Evolutionary conservation across 2,113 vertebrate genomes (phyloP).

Genomic region (Ramphastos sulfuratus): DNA sequence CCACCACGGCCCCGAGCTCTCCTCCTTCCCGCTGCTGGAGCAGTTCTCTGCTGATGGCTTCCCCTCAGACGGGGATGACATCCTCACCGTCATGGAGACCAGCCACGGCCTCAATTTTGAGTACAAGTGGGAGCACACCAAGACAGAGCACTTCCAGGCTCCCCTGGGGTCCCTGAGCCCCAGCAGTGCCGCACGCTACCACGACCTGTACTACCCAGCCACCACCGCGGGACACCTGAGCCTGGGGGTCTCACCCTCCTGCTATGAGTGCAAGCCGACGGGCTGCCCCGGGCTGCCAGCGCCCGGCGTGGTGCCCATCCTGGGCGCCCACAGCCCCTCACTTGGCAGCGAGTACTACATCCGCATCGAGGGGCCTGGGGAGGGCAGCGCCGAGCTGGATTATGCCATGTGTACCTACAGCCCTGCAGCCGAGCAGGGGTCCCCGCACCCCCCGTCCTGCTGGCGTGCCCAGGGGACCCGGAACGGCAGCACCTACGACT

Average conservation of each 20-base stretch:
- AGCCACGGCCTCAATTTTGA: conserved; percentile 96
- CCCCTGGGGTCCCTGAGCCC: conserved; percentile 73
- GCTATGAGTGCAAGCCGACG: conserved; percentile 79
- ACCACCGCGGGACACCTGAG: conserved; percentile 53
- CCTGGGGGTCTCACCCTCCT: conserved; percentile 83
- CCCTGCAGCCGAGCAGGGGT: conserved; percentile 68
- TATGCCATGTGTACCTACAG: conserved; percentile 83
- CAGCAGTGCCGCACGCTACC: conserved; percentile 73
- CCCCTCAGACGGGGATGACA: conserved; percentile 89
- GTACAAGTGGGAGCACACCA: conserved; percentile 93
- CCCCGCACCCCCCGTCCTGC: neutral
- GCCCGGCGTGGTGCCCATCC: conserved; percentile 86
- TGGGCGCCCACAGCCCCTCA: conserved; percentile 91
- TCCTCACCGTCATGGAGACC: conserved; percentile 95
- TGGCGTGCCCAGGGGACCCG: conserved; percentile 75
- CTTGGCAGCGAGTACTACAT: conserved; percentile 92
- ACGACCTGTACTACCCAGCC: conserved; percentile 84
- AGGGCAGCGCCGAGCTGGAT: conserved; percentile 77
- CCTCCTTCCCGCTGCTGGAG: conserved; percentile 93
- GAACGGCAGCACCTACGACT: conserved; percentile 70
- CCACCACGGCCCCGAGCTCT: conserved; percentile 71
- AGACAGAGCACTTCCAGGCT: conserved; percentile 75
- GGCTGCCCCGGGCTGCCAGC: conserved; percentile 65
- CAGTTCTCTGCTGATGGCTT: conserved; percentile 87
- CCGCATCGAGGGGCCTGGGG: conserved; percentile 88